These are phyloP conservation scores for Ditylenchus dipsaci DNA, from an alignment of 1,140 invertebrate species.

Conservation along the genomic window DNA sequence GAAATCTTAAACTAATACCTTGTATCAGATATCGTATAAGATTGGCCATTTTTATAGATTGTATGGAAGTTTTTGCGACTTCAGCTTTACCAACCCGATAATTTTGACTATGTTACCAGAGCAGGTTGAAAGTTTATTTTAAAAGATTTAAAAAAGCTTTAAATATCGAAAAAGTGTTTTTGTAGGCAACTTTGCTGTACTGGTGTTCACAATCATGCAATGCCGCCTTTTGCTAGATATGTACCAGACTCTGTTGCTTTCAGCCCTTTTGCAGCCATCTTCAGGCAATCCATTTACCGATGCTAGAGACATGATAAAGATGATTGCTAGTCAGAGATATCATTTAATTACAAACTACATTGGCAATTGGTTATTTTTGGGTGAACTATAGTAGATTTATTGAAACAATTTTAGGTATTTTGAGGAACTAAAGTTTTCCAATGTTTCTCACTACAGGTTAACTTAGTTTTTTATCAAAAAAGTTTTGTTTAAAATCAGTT, in stretches of 20 bases:
- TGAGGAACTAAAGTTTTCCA: slow-evolving; percentile 23
- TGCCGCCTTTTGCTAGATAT: slow-evolving; percentile 36
- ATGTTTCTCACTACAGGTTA: slow-evolving; percentile 28
- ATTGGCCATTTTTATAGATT: slow-evolving; percentile 30
- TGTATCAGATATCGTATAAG: too few relatives aligned
- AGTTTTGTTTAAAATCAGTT: too few relatives aligned
- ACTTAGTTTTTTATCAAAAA: too few relatives aligned
- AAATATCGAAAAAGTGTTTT: neutral
- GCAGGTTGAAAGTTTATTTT: slow-evolving; percentile 13
- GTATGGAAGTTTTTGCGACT: slow-evolving; percentile 38
- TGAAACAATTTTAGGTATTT: slow-evolving; percentile 28
- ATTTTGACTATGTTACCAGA: slow-evolving; percentile 30
- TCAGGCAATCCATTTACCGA: slow-evolving; percentile 28
- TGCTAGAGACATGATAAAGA: slow-evolving; percentile 26
- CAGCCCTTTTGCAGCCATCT: slow-evolving; percentile 28
- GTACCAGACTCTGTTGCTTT: slow-evolving; percentile 32
- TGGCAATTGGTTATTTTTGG: slow-evolving; percentile 26
- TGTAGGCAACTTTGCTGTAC: slow-evolving; percentile 35
- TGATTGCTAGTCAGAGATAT: slow-evolving; percentile 27
- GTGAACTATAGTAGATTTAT: neutral
- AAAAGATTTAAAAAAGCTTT: too few relatives aligned
- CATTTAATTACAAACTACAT: slow-evolving; percentile 33
- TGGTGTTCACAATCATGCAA: slow-evolving; percentile 36
- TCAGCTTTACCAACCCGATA: slow-evolving; percentile 37
- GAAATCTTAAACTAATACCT: too few relatives aligned